Evolutionary conservation across 2,888 invertebrate species (phyloP), one percentile per base, ranked within the genome.

Genomic region (Torymus texanus): DNA sequence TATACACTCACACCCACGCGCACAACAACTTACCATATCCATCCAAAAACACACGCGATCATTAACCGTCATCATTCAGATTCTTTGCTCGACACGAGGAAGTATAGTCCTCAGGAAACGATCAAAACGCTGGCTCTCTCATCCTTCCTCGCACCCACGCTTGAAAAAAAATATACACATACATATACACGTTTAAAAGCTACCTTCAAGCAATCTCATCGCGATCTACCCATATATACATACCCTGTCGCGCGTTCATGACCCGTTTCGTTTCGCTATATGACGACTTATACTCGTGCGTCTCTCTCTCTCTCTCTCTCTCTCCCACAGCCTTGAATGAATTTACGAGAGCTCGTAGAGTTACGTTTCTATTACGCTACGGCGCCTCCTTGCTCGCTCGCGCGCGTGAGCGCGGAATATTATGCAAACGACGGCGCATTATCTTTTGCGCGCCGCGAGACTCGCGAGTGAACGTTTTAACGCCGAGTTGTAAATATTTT

Each of bases 261-360:
- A 78, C 73, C 73, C 41, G 61, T 62, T 78, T 72, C 50, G 29
- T 13, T 21, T 13, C 29, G 53, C 61, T 12, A 21, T 18, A 29
- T 8, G 16, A 8, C 53, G n/a, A 16, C 14, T 51, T 51, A 29
- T 24, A 5, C 55, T 21, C 16, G 53, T 18, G 61, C 50, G 21
- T n/a, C 58, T 53, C 53, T 41, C 41, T 41, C 41, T 41, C 41
- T 41, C 41, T 41, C 29, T 29, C 29, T 29, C 5, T 29, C 29
- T 29, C 29, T 29, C 41, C 8, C 41, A 16, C 21, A 77, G 53
- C 78, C 72, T 72, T 72, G 65, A 77, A 59, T 59, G 77, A 50
- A 61, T 73, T 78, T 78, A 67, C 78, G 73, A 78, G 72, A 29
- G 70, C 58, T 68, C 65, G 58, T 65, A 18, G n/a, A 59, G 51